These are phyloP conservation scores for Scaptomyza graminum DNA, from an alignment of 1,140 invertebrate species.

Conservation along the genomic window DNA sequence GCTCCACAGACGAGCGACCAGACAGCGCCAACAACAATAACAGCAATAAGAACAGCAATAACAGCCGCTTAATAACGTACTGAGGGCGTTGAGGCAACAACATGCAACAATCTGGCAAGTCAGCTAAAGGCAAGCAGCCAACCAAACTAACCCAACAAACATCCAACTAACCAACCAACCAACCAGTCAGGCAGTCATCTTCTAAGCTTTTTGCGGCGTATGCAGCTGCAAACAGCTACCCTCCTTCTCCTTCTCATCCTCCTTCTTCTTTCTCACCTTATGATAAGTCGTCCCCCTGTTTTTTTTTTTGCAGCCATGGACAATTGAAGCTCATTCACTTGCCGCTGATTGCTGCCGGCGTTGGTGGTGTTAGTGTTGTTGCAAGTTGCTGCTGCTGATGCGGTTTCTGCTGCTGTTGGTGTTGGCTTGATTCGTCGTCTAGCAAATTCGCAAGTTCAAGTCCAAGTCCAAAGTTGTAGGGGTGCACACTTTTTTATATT, in stretches of 20 bases:
- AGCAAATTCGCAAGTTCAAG: constrained; percentile 80
- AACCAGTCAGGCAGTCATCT: constrained; percentile 41
- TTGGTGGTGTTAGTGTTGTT: constrained; percentile 53
- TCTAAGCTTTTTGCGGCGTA: constrained; percentile 33
- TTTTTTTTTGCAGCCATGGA: constrained; percentile 41
- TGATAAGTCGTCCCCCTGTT: neutral
- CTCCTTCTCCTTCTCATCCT: neutral
- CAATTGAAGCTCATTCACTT: constrained; percentile 82
- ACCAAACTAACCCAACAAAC: constrained; percentile 10
- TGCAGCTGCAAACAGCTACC: constrained; percentile 41
- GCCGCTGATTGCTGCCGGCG: constrained; percentile 77
- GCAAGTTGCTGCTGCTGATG: constrained; percentile 27
- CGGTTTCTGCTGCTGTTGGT: constrained; percentile 36
- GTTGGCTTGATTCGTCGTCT: constrained; percentile 64
- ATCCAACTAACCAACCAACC: constrained; percentile 19
- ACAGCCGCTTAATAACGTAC: constrained; percentile 73
- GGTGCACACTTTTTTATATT: constrained; percentile 24
- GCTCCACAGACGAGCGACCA: constrained; percentile 79
- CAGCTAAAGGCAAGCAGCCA: constrained; percentile 1
- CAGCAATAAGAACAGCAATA: constrained; percentile 52
- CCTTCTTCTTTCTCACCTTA: neutral
- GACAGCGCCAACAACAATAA: constrained; percentile 61
- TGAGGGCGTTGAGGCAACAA: constrained; percentile 77
- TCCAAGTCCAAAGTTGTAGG: constrained; percentile 55
- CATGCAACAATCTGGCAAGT: constrained; percentile 53